Evolutionary conservation across 2,113 vertebrate genomes (phyloP).

Genomic region (Oceanites oceanicus): DNA sequence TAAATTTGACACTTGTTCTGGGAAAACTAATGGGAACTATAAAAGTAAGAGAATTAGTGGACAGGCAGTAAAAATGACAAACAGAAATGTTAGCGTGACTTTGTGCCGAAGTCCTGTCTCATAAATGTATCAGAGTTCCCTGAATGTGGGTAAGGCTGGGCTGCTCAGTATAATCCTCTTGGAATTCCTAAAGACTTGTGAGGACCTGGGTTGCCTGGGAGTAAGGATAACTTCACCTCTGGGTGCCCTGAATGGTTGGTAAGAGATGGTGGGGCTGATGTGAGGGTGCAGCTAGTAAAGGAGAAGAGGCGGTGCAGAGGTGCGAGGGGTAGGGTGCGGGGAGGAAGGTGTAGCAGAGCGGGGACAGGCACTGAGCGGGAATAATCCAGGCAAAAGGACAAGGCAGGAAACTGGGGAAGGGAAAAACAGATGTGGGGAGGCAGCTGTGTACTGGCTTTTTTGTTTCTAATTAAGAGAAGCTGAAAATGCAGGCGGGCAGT

Average conservation of each 20-base stretch:
- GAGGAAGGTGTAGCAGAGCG: background rate
- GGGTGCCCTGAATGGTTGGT: background rate
- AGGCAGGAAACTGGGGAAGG: background rate
- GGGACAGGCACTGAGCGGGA: accelerated
- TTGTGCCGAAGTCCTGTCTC: background rate
- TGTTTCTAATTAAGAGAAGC: background rate
- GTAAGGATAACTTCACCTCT: background rate
- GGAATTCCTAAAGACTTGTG: background rate
- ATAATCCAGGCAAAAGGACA: background rate
- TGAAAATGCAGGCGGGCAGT: background rate
- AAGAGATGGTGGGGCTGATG: background rate
- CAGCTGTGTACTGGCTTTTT: background rate
- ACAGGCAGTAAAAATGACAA: background rate
- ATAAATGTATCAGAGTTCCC: background rate
- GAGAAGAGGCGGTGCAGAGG: background rate
- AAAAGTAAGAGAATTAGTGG: background rate
- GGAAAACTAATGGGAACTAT: background rate
- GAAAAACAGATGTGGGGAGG: background rate
- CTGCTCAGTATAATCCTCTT: background rate
- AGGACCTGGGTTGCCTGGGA: background rate
- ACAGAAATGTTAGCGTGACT: background rate
- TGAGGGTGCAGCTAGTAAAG: background rate
- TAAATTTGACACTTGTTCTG: background rate
- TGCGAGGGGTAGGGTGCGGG: background rate
- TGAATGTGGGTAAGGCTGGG: background rate